Evolutionary conservation across 2,888 invertebrate species (phyloP).

Genomic region (Rotaria macrura): DNA sequence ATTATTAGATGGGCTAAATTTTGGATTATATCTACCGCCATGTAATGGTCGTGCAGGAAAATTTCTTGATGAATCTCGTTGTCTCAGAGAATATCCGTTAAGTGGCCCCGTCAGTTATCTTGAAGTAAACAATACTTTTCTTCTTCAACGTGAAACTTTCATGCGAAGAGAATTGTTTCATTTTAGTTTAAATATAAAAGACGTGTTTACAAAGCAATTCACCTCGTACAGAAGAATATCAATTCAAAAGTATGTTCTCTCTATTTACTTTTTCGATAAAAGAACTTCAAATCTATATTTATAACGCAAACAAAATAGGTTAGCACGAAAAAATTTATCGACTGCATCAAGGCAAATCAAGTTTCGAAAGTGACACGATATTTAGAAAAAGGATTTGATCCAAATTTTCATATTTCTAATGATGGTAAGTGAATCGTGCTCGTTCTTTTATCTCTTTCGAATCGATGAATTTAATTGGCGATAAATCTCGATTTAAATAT

Average conservation of each 20-base stretch:
- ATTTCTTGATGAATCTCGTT: constrained; percentile 91
- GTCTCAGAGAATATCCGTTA: constrained; percentile 90
- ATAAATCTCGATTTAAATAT: too few relatives aligned
- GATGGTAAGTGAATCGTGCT: background rate
- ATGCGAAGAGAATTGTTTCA: too few relatives aligned
- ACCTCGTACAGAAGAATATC: constrained; percentile 85
- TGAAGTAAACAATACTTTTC: constrained; percentile 60
- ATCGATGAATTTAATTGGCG: too few relatives aligned
- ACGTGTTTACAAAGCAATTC: constrained; percentile 92
- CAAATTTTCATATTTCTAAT: constrained; percentile 91
- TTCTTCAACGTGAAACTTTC: too few relatives aligned
- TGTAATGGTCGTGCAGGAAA: constrained; percentile 95
- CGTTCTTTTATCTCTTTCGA: too few relatives aligned
- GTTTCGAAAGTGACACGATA: constrained; percentile 90
- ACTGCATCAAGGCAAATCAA: constrained; percentile 80
- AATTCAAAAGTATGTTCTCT: constrained; percentile 62
- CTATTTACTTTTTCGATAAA: too few relatives aligned
- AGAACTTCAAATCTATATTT: too few relatives aligned
- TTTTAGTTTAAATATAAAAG: constrained; percentile 88
- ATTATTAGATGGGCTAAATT: constrained; percentile 81
- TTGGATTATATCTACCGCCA: constrained; percentile 92
- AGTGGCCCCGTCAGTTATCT: constrained; percentile 90
- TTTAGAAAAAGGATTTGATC: constrained; percentile 89
- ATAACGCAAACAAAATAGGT: too few relatives aligned
- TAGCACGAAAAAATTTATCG: constrained; percentile 66